A percentile compares a stretch with the other conserved stretches of the same genome.
These are phyloP conservation scores for Phylloscopus whistleri DNA, from an alignment of 2,113 vertebrate species.

Conservation along the genomic window DNA sequence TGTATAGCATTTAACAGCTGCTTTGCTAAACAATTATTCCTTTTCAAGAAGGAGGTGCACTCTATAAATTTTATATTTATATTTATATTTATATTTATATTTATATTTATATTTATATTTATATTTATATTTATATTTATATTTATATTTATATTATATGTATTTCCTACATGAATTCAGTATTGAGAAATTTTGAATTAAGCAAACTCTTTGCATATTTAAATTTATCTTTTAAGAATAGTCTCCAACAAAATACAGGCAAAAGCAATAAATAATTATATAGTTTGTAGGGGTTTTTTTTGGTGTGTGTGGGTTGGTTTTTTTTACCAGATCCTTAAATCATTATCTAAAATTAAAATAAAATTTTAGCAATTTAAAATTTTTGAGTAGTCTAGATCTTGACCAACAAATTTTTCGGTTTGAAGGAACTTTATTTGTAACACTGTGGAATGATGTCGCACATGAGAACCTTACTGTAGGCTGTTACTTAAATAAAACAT, in stretches of 20 bases:
- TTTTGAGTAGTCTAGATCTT: background rate
- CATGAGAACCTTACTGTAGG: background rate
- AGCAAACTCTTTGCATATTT: background rate
- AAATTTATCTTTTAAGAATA: background rate
- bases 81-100: background rate
- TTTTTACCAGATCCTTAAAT: background rate
- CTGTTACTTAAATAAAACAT: background rate
- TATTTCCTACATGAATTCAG: background rate
- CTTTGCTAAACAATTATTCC: background rate
- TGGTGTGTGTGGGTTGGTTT: background rate
- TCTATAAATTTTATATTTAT: background rate
- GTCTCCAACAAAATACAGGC: background rate
- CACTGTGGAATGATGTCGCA: background rate
- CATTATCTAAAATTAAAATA: background rate
- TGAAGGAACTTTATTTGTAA: background rate
- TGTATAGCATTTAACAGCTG: background rate
- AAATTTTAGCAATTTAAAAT: background rate
- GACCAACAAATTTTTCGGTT: background rate
- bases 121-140: background rate
- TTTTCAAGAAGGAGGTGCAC: background rate
- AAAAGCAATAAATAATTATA: background rate
- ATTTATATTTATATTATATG: background rate
- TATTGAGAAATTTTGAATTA: background rate
- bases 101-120: background rate
- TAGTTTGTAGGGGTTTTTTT: accelerated